A percentile compares a stretch with the other conserved stretches of the same genome.
phyloP scores from a whole-genome alignment of 2,888 invertebrate genomes.

The Cantharis nigra region DNA sequence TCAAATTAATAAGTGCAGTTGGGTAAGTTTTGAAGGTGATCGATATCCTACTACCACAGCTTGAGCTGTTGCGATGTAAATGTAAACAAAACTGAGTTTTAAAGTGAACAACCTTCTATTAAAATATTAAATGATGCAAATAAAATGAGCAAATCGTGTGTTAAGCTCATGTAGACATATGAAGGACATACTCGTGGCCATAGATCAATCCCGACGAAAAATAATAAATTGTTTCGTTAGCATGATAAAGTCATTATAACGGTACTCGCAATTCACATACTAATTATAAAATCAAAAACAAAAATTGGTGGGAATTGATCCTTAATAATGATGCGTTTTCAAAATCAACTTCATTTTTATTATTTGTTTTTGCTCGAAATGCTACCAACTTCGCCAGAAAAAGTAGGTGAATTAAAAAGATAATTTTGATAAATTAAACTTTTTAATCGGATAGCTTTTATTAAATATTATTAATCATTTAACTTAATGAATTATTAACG shows the following conservation, averaged over 20 bases:
- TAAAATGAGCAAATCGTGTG: conserved; percentile 2
- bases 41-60: not conserved
- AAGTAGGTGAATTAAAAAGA: not conserved
- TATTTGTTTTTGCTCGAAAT: not conserved
- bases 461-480: not conserved
- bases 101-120: conserved; percentile 10
- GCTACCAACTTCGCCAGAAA: not conserved
- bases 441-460: not conserved
- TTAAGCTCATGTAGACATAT: not conserved
- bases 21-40: not conserved
- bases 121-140: not conserved
- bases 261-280: conserved; percentile 7
- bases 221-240: conserved; percentile 12
- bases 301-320: conserved; percentile 10
- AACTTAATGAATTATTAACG: not conserved
- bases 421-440: not conserved
- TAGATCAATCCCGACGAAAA: conserved; percentile 13
- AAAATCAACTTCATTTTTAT: not conserved
- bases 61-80: not conserved
- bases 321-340: not conserved
- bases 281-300: conserved; percentile 19
- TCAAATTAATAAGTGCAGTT: not conserved
- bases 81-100: not conserved
- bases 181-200: conserved; percentile 11
- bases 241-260: conserved; percentile 22